These are phyloP conservation scores for Tolmerus cingulatus DNA, from an alignment of 2,888 invertebrate genomes.

Conservation along the genomic window DNA sequence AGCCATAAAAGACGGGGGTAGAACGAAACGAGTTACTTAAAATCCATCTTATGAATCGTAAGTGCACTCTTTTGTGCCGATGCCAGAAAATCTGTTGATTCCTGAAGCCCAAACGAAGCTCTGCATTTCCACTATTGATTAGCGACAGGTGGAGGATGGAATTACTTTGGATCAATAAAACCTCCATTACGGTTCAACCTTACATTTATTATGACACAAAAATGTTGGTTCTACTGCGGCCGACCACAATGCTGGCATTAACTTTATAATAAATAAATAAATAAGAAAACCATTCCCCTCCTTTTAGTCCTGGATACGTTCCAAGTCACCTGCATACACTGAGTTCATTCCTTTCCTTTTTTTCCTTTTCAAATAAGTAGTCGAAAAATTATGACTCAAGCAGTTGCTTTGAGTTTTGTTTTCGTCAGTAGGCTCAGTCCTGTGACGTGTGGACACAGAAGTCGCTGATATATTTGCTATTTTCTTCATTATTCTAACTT, in stretches of 20 bases:
- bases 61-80: background rate
- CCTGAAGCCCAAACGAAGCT: background rate
- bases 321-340: background rate
- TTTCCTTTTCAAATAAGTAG: background rate
- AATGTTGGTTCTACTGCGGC: background rate
- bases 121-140: conserved; percentile 5
- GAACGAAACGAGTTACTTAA: too few species aligned
- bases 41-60: background rate
- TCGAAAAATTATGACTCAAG: background rate
- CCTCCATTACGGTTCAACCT: background rate
- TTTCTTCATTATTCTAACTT: background rate
- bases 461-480: background rate
- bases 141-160: background rate
- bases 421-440: background rate
- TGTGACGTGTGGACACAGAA: background rate
- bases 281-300: background rate
- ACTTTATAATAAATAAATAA: background rate
- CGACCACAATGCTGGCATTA: background rate
- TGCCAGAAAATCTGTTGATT: background rate
- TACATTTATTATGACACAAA: background rate
- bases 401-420: background rate
- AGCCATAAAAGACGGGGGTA: too few species aligned
- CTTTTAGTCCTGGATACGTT: background rate
- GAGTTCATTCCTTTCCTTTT: background rate
- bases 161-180: conserved; percentile 25